Conservation (phyloP, 2,888 invertebrate genomes). For the Dastarcus helophoroides region DNA sequence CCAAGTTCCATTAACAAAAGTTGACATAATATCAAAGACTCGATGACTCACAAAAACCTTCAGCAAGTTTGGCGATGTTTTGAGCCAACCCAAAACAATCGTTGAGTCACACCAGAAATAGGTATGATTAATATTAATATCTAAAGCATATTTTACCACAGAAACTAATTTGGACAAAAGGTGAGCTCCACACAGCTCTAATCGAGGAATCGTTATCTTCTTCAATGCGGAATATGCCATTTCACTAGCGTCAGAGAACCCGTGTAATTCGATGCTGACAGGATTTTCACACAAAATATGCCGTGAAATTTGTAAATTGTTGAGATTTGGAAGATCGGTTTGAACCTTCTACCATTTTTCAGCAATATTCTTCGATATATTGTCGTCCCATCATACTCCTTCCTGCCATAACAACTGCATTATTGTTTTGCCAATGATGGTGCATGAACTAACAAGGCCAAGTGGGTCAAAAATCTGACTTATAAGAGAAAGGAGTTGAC, state of each 20-base stretch:
- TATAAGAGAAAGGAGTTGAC: slow-evolving; percentile 13
- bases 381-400: slow-evolving; percentile 17
- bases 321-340: slow-evolving; percentile 6
- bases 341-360: slow-evolving; percentile 12
- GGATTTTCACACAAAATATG: slow-evolving; percentile 5
- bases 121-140: neutral
- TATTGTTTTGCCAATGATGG: slow-evolving; percentile 16
- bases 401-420: slow-evolving; percentile 17
- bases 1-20: slow-evolving; percentile 8
- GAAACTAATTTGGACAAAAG: slow-evolving; percentile 9
- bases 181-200: slow-evolving; percentile 17
- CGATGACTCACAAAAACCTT: slow-evolving; percentile 10
- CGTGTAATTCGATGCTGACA: slow-evolving; percentile 15
- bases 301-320: slow-evolving; percentile 12
- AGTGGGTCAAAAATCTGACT: slow-evolving; percentile 19
- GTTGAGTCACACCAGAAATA: slow-evolving; percentile 7
- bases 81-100: slow-evolving; percentile 8
- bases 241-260: slow-evolving; percentile 18
- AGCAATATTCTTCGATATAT: slow-evolving; percentile 9
- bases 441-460: slow-evolving; percentile 15
- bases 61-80: slow-evolving; percentile 7
- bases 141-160: slow-evolving; percentile 4
- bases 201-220: slow-evolving; percentile 13
- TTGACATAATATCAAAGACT: slow-evolving; percentile 8
- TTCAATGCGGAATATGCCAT: slow-evolving; percentile 17